Evolutionary conservation across 2,888 invertebrate genomes (phyloP), one percentile per base, ranked within the genome.

Genomic region (Omphaloscelis lunosa): DNA sequence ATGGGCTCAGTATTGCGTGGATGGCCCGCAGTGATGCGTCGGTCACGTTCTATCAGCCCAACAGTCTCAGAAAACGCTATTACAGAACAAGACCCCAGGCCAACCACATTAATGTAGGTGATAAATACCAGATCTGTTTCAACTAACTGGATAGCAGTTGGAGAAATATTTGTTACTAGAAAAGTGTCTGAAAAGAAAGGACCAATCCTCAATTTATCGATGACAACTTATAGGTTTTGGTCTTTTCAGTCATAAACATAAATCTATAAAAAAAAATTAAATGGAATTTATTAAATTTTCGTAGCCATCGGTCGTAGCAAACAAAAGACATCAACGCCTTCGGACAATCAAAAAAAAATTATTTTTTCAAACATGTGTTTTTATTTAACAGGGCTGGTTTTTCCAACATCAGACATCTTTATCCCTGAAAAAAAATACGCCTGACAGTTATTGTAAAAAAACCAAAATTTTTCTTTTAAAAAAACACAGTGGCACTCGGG

Each of bases 41-140:
- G 76, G 90, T 91, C 91, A 91, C 91, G 91, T 82, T 82, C 76
- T 45, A 58, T 59, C 76, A 51, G 51, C 27, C 56, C 72, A 83
- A 82, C 79, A 79, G 72, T 77, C 78, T 79, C 63, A 77, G 84
- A 77, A 72, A 77, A 67, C 70, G 62, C 66, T 63, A 59, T 87
- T 74, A 71, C 62, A 53, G 77, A 63, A 77, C 59, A 67, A 27
- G 29, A 66, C 78, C 70, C 34, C 45, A 11, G 72, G 84, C 70
- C 20, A 56, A 51, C 62, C 66, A 45, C 63, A n/a, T 34, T 48
- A 61, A 39, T 45, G 58, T 56, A 71, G 71, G 70, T 84, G 81
- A 34, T 65, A 71, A 48, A 59, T 72, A 66, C 41, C 45, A 62
- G n/a, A 45, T 51, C 53, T 66, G 23, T 66, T 56, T 63, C 8